Evolutionary conservation across 2,113 vertebrate genomes (phyloP), one percentile per base, ranked within the genome.

Genomic region (Cyprinodon tularosa): DNA sequence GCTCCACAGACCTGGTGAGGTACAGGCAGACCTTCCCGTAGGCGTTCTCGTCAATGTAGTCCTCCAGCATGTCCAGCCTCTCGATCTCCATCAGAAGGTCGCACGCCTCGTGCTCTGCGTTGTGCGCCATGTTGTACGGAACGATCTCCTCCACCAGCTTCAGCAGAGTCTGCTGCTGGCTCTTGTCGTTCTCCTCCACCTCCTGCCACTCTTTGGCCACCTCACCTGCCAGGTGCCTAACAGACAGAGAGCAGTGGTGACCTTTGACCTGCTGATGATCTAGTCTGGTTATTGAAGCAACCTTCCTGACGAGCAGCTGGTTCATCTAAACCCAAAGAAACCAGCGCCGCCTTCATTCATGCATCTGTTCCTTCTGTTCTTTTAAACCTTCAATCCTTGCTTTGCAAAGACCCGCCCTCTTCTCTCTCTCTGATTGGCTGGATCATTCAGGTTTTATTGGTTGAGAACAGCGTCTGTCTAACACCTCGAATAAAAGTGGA

Each of bases 131-230:
- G 91, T 99, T 99, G 84, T 99, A 99, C 7, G 98, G 98, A 8
- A 99, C 95, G 0, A 99, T 99, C 86, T 99, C 98, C 83, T 96
- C 98, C 68, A 99, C 98, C 14, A 99, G 91, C 45, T 97, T 97
- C 45, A 99, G 92, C 12, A 99, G 93, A 0, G 94, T 95, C 80
- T 99, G 97, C 86, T 97, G 96, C 88, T 99, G 97, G 4, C 93
- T 91, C 85, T 97, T 98, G 87, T 99, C 98, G 0, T 91, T 96
- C 68, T 99, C 98, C 84, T 99, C 97, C 0, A 99, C 94, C 85
- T 99, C 98, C 87, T 99, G 98, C 98, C 98, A 99, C 80, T 98
- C 98, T 78, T 99, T 99, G 3, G 98, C 97, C 71, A 99, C 98
- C 79, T 99, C 98, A 48, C 98, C 98, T 10, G 98, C 94, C 71